Evolutionary conservation across 2,888 invertebrate genomes (phyloP).

Genomic region (Conus canariensis): DNA sequence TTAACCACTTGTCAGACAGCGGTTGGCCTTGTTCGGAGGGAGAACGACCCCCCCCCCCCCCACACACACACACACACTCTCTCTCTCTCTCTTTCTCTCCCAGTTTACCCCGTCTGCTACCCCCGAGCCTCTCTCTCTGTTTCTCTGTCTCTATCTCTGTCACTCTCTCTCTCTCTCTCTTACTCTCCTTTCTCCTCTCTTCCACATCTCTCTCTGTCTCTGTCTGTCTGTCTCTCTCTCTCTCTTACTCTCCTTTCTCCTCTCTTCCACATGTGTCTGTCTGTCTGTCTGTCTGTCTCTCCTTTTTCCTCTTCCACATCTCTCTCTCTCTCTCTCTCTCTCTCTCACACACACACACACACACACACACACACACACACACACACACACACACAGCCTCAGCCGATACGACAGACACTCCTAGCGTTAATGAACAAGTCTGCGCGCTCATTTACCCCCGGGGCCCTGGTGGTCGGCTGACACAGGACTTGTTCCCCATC

Average conservation of each 20-base stretch:
- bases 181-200: background rate
- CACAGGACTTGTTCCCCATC: background rate
- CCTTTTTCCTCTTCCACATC: background rate
- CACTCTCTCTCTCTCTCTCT: background rate
- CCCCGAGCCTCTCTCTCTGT: background rate
- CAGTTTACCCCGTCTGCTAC: background rate
- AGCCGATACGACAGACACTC: background rate
- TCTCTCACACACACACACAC: background rate
- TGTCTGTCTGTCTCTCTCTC: background rate
- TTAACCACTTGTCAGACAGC: too few relatives aligned
- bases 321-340: background rate
- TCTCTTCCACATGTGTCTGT: background rate
- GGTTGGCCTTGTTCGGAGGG: too few relatives aligned
- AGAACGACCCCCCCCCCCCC: too few relatives aligned
- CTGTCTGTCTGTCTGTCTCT: background rate
- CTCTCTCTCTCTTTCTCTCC: background rate
- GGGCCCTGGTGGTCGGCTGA: background rate
- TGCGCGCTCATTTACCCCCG: background rate
- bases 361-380: background rate
- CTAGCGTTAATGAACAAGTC: background rate
- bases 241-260: background rate
- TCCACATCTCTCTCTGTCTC: background rate
- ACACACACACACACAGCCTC: too few relatives aligned
- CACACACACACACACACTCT: background rate
- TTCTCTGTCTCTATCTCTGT: background rate